Base-by-base conservation (phyloP, 2,888 invertebrate species). In the Epirrhoe tristata region DNA sequence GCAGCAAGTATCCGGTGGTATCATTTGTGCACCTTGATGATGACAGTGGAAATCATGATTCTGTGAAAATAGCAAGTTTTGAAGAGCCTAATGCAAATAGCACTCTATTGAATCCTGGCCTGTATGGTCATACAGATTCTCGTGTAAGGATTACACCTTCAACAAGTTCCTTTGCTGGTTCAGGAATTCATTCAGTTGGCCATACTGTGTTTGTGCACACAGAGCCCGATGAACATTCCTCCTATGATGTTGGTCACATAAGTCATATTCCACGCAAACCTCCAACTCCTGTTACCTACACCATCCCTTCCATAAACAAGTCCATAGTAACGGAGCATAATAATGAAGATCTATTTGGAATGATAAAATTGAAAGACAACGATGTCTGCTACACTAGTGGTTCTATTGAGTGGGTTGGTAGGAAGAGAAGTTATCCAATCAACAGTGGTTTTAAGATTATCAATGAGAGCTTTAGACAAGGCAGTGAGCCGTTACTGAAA, bases 331-430 rank as follows among this genome's bases (percentile, higher is more conserved):
- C 75, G 43, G 71, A 74, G 7, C 71, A 67, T 64, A 70, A 74
- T 14, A 60, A 77, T 62, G 79, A 80, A 58, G 81, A 87, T 59
- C 65, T 93, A 54, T 93, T 87, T 84, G 93, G 93, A 24, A 88
- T 93, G 90, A 88, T 93, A 63, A 91, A 89, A 77, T 77, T 93
- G 3, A 85, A 83, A 72, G 87, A 89, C 58, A 87, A 88, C 81
- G 93, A 93, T 84, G 88, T 93, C 4, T 93, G 93, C 74, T 93
- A 93, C 69, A 93, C 93, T 3, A 92, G 89, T 77, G 93, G 93
- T 2, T 89, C 87, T 6, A 92, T 93, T 63, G 93, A 93, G 71
- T 93, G 93, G 93, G 91, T 93, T 12, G 93, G 93, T 14, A 85
- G 87, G 63, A 93, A 93, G 70, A 81, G 91, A 72, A 88, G 82